Conservation (phyloP, 2,888 invertebrate genomes). For the Euspilapteryx auroguttella region DNA sequence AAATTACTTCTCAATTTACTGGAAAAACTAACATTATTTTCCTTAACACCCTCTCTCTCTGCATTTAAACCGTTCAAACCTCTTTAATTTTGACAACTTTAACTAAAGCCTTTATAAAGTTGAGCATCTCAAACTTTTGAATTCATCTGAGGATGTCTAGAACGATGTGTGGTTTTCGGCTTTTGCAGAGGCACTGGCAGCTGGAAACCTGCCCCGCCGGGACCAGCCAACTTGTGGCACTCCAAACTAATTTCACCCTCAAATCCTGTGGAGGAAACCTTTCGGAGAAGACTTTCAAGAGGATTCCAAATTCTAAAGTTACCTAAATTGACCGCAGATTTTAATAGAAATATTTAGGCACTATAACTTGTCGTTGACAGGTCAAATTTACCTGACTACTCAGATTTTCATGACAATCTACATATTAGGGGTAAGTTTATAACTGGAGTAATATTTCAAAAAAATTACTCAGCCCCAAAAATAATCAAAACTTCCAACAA, state of each 20-base stretch:
- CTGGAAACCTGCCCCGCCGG: constrained; percentile 2
- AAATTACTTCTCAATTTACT: too few relatives aligned
- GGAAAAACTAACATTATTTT: too few relatives aligned
- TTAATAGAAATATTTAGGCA: too few relatives aligned
- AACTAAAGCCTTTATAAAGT: constrained; percentile 1
- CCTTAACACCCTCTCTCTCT: too few relatives aligned
- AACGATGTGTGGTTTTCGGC: constrained; percentile 6
- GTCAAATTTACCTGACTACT: too few relatives aligned
- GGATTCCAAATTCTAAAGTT: neutral
- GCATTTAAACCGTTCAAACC: too few relatives aligned
- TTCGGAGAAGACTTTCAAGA: constrained; percentile 2
- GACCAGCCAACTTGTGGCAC: constrained; percentile 8
- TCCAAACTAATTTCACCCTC: constrained; percentile 29
- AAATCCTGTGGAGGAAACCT: constrained; percentile 13
- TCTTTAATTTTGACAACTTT: neutral
- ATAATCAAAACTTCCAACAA: too few relatives aligned
- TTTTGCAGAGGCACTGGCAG: constrained; percentile 7
- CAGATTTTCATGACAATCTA: too few relatives aligned
- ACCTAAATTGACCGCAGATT: neutral
- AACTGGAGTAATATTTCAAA: too few relatives aligned
- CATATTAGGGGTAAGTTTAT: too few relatives aligned
- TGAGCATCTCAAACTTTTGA: neutral
- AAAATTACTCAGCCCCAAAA: too few relatives aligned
- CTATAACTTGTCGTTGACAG: too few relatives aligned
- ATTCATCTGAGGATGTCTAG: neutral